Percentiles rank a stretch among this genome's conserved stretches.
phyloP scores from a whole-genome alignment of 2,113 vertebrate genomes.

The Lepisosteus oculatus region DNA sequence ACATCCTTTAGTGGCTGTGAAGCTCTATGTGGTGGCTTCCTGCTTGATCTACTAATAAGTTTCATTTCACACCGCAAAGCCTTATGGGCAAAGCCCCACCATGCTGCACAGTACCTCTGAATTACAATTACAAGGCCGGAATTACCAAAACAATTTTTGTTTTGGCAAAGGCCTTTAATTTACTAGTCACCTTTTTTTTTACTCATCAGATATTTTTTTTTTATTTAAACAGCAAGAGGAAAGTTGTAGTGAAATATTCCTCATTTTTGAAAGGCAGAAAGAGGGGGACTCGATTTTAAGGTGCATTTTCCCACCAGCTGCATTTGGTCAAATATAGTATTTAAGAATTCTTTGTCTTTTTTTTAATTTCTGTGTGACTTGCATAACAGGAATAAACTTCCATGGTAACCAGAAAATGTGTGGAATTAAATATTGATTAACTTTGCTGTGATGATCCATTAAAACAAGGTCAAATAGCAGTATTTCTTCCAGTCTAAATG shows the following conservation, averaged over 20 bases:
- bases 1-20: slow-evolving; percentile 36
- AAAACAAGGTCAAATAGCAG: slow-evolving; percentile 2
- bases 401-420: slow-evolving; percentile 7
- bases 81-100: slow-evolving; percentile 62
- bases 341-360: slow-evolving; percentile 3
- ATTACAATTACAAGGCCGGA: slow-evolving; percentile 22
- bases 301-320: no score
- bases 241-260: slow-evolving; percentile 11
- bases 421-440: not conserved
- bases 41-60: slow-evolving; percentile 34
- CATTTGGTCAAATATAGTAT: slow-evolving; percentile 18
- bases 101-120: slow-evolving; percentile 57
- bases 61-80: slow-evolving; percentile 61
- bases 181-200: slow-evolving; percentile 36
- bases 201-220: slow-evolving; percentile 28
- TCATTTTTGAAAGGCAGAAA: slow-evolving; percentile 15
- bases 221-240: slow-evolving; percentile 24
- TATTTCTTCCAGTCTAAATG: slow-evolving; percentile 13
- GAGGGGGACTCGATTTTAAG: not conserved
- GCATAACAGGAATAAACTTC: slow-evolving; percentile 1
- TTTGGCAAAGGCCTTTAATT: slow-evolving; percentile 1
- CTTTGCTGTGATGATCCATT: slow-evolving; percentile 13
- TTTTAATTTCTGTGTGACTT: not conserved
- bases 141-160: slow-evolving; percentile 13
- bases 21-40: slow-evolving; percentile 30